Base-by-base conservation (phyloP, 2,113 vertebrate genomes). In the Cnemophilus loriae region DNA sequence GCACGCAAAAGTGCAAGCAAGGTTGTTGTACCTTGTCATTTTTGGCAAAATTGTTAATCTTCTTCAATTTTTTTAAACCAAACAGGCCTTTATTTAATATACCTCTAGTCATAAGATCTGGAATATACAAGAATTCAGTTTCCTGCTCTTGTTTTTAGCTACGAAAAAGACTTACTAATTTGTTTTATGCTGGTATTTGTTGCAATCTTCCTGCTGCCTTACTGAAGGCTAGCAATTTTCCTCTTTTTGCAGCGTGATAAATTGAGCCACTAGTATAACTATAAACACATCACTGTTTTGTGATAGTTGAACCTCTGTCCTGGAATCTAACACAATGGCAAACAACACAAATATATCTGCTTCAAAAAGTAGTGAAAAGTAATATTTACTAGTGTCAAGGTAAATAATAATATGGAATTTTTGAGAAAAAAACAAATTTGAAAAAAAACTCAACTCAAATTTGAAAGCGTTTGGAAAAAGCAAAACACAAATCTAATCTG, bases 251-350 rank as follows among this genome's bases (percentile, higher is more conserved):
- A 77, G 32, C 22, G 69, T 13, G 50, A 42, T 49, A 86, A 70
- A 93, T 37, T 60, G 67, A 89, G 67, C 46, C 8, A 9, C 55
- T 68, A 53, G 52, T 35, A 52, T n/a, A 50, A 32, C 78, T 89
- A 69, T 91, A 37, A 84, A 35, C 49, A 56, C 26, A 35, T 79
- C 30, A 70, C 11, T 87, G 28, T 49, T 89, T 78, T 61, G 47
- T 84, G 74, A 49, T 89, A 67, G 59, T 69, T 94, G 77, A 81
- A 39, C 19, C 5, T 37, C 50, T 61, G 4, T 53, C 90, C 89
- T 91, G 56, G 87, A 95, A 96, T 93, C 53, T 79, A 56, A 56
- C 59, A 74, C 44, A 68, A 37, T 24, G 42, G 37, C 8, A 46
- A 87, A 69, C 42, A 81, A 15, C 15, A 41, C 7, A 81, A 83